Conservation (phyloP, 2,888 invertebrate genomes). For the Harmothoe impar region DNA sequence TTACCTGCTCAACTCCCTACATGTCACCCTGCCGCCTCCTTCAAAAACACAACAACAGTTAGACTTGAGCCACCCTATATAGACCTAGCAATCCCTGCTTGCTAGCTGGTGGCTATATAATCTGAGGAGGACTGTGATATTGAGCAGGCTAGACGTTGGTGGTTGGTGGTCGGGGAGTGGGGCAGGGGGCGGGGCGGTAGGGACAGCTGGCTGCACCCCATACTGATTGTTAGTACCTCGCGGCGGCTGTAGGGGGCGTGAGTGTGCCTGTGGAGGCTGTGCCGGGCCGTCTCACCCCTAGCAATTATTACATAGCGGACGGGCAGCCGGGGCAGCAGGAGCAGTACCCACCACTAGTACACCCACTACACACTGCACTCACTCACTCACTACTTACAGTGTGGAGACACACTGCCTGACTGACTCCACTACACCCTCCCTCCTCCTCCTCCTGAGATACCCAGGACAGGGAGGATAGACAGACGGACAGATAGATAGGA, state of each 20-base stretch:
- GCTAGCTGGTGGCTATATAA: too few species aligned
- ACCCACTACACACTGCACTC: not conserved
- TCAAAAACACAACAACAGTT: too few species aligned
- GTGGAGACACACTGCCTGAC: not conserved
- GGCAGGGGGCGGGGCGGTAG: slow-evolving; percentile 1
- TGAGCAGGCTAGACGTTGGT: too few species aligned
- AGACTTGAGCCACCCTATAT: too few species aligned
- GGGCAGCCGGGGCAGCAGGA: not conserved
- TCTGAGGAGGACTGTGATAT: too few species aligned
- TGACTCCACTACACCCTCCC: not conserved
- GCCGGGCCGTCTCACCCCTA: slow-evolving; percentile 16
- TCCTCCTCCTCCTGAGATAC: too few species aligned
- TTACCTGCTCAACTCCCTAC: too few species aligned
- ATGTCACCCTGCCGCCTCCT: too few species aligned
- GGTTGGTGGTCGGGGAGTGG: not conserved
- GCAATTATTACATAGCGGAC: slow-evolving; percentile 40
- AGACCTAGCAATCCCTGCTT: too few species aligned
- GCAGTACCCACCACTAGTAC: not conserved
- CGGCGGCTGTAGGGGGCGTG: not conserved
- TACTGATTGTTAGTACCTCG: not conserved
- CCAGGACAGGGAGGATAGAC: slow-evolving; percentile 1
- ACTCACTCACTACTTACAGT: not conserved
- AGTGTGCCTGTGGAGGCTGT: not conserved
- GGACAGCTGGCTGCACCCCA: not conserved
- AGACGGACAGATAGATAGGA: not conserved